Conservation (phyloP, 2,797 vertebrate genomes). For the Okamejei kenojei region DNA sequence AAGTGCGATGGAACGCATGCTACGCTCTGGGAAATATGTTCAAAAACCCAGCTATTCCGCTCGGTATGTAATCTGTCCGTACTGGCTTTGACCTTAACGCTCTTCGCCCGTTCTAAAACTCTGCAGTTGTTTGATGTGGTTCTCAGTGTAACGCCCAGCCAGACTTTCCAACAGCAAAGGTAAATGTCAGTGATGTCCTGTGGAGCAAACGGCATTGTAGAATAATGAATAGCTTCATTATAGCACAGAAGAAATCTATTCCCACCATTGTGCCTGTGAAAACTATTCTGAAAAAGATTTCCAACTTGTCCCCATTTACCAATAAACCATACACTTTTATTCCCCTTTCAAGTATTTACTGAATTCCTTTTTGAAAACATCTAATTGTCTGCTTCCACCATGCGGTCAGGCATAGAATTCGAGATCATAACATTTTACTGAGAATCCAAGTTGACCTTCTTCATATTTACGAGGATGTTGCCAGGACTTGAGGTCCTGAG, state of each 20-base stretch:
- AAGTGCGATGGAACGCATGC: slow-evolving; percentile 95
- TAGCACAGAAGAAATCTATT: not conserved
- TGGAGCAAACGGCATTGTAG: not conserved
- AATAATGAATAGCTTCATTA: not conserved
- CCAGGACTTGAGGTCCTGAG: too few relatives aligned
- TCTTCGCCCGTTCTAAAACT: not conserved
- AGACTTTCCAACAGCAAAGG: not conserved
- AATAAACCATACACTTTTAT: not conserved
- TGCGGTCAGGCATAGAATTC: not conserved
- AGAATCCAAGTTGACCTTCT: not conserved
- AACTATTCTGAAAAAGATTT: not conserved
- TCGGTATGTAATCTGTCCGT: slow-evolving; percentile 60
- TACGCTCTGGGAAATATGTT: slow-evolving; percentile 91
- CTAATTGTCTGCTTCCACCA: not conserved
- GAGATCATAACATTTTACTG: not conserved
- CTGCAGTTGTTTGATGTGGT: not conserved
- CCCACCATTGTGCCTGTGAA: not conserved
- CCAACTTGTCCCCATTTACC: not conserved
- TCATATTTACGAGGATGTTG: too few relatives aligned
- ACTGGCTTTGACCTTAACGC: not conserved
- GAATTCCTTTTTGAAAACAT: not conserved
- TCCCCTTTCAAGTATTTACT: not conserved
- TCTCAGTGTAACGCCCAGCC: not conserved
- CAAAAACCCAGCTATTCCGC: slow-evolving; percentile 77
- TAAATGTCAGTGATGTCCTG: not conserved